These are phyloP conservation scores for Pseudochirops corinnae DNA, from an alignment of 2,797 vertebrate species.

Conservation along the genomic window DNA sequence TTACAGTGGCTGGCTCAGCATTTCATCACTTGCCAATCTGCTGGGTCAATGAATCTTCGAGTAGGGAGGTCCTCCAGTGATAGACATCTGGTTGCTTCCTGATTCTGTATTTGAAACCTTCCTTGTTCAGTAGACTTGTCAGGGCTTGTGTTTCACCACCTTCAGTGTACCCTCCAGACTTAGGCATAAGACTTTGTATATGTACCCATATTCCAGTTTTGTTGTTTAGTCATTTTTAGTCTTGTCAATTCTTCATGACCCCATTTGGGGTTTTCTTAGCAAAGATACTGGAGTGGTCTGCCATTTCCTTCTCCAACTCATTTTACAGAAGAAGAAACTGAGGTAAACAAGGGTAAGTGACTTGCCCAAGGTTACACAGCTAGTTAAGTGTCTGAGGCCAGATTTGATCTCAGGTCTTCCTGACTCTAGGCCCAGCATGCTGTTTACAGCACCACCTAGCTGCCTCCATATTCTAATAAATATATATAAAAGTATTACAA, in stretches of 20 bases:
- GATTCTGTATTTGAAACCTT: not conserved
- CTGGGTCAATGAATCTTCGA: not conserved
- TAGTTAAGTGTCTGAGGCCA: no score
- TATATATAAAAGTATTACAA: not conserved
- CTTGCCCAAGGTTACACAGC: no score
- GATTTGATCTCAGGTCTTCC: not conserved
- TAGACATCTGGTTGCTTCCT: not conserved
- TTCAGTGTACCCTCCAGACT: not conserved
- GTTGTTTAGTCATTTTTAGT: no score
- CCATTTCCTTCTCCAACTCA: not conserved
- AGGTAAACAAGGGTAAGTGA: not conserved
- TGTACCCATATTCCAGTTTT: not conserved
- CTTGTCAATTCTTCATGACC: not conserved
- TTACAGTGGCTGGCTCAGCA: not conserved
- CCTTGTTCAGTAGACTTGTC: not conserved
- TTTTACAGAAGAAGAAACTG: not conserved
- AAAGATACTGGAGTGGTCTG: not conserved
- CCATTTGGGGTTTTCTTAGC: not conserved
- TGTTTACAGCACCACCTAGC: not conserved
- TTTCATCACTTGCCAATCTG: not conserved
- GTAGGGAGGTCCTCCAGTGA: not conserved
- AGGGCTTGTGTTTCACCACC: not conserved
- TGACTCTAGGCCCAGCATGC: not conserved
- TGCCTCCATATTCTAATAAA: not conserved
- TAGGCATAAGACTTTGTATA: not conserved